Conservation (phyloP, 2,888 invertebrate species). For the Drosophila cyrtoloma region DNA sequence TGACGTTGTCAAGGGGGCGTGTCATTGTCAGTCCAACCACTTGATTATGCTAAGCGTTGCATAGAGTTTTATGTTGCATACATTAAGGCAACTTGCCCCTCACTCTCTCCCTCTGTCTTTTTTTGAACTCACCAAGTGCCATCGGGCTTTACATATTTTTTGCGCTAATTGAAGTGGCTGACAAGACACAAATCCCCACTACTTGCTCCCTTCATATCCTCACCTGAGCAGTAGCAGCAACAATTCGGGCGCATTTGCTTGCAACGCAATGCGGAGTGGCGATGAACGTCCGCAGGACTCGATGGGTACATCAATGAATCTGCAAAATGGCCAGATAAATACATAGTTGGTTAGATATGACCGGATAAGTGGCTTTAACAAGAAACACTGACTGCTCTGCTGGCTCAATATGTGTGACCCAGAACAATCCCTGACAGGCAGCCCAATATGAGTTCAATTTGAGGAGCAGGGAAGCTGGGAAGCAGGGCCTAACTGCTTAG, state of each 20-base stretch:
- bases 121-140: slow-evolving; percentile 57
- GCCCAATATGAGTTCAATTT: slow-evolving; percentile 21
- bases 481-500: not conserved
- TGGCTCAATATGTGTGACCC: slow-evolving; percentile 40
- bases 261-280: slow-evolving; percentile 90
- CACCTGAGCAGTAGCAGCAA: slow-evolving; percentile 89
- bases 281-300: slow-evolving; percentile 92
- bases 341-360: slow-evolving; percentile 11
- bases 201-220: slow-evolving; percentile 31
- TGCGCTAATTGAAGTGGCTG: slow-evolving; percentile 72
- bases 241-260: slow-evolving; percentile 91
- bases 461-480: not conserved
- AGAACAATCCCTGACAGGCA: slow-evolving; percentile 36
- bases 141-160: slow-evolving; percentile 61
- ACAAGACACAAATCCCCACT: not conserved
- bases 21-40: slow-evolving; percentile 56
- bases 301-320: slow-evolving; percentile 92
- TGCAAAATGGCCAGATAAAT: slow-evolving; percentile 51
- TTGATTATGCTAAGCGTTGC: slow-evolving; percentile 76
- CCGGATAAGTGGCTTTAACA: slow-evolving; percentile 12
- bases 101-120: not conserved
- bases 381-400: slow-evolving; percentile 18
- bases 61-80: slow-evolving; percentile 67
- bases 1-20: slow-evolving; percentile 19
- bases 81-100: slow-evolving; percentile 42